Percentiles rank a stretch among this genome's conserved stretches.
phyloP scores from a whole-genome alignment of 2,888 invertebrate species.

The Thysanoteuthis rhombus region DNA sequence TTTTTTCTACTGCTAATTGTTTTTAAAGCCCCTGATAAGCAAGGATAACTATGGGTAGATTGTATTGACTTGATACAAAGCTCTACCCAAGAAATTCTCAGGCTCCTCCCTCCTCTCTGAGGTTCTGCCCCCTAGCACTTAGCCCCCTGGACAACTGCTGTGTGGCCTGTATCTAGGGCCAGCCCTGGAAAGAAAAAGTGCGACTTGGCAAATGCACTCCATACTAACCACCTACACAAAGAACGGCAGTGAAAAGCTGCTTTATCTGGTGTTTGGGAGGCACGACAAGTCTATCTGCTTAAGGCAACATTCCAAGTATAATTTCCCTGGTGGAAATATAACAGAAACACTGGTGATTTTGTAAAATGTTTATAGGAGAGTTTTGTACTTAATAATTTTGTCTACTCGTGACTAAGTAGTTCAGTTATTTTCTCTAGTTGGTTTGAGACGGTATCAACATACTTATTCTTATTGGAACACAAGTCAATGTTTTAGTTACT shows the following conservation, averaged over 20 bases:
- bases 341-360: neutral
- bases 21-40: no score
- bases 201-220: no score
- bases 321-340: neutral
- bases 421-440: neutral
- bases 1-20: no score
- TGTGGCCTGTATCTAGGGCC: no score
- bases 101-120: no score
- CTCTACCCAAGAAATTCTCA: no score
- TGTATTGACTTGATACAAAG: no score
- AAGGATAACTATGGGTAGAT: no score
- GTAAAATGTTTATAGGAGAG: neutral
- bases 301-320: neutral
- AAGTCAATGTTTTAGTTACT: neutral
- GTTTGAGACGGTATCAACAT: neutral
- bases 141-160: no score
- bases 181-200: no score
- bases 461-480: neutral
- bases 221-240: neutral
- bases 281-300: neutral
- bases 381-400: neutral
- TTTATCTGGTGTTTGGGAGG: neutral
- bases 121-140: no score
- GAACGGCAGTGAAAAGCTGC: neutral
- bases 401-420: neutral